A percentile compares a stretch with the other conserved stretches of the same genome.
Evolutionary conservation across 2,113 vertebrate species (phyloP).

Genomic region (Tenebrosternarchus preto): DNA sequence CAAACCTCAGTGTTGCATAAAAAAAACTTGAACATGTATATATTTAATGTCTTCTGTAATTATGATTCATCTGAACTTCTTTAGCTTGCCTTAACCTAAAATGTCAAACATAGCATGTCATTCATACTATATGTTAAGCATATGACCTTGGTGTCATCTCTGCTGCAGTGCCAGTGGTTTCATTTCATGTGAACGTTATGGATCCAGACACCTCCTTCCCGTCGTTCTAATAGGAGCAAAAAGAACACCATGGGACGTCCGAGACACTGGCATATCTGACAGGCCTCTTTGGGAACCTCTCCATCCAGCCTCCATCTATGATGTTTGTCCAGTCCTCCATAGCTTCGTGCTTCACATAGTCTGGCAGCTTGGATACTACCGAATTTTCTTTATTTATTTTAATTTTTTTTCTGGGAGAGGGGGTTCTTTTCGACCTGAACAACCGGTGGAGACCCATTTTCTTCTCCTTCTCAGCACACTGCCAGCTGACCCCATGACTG

Average conservation of each 20-base stretch:
- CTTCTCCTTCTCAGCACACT: conserved; percentile 56
- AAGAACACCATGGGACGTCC: not conserved
- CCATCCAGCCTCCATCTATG: conserved; percentile 2
- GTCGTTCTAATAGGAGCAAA: not conserved
- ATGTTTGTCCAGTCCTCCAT: not conserved
- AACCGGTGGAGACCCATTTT: conserved; percentile 57
- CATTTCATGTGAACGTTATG: not conserved
- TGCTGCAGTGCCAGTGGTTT: not conserved
- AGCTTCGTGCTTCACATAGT: conserved; percentile 49
- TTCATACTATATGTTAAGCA: not conserved
- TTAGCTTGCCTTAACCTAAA: not conserved
- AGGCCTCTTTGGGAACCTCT: conserved; percentile 57
- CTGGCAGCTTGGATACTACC: conserved; percentile 50
- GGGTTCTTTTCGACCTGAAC: conserved; percentile 61
- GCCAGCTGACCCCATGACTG: conserved; percentile 69
- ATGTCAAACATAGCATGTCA: not conserved
- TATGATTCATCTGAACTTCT: not conserved
- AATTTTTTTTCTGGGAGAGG: no score
- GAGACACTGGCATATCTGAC: conserved; percentile 53
- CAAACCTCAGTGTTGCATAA: not conserved
- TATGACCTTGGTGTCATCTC: conserved; percentile 6
- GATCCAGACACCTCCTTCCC: conserved; percentile 10
- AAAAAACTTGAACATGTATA: not conserved
- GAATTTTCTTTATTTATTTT: no score
- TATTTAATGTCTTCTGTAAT: not conserved